These are phyloP conservation scores for Trissolcus brochymenae DNA, from an alignment of 2,888 invertebrate genomes.

Conservation along the genomic window DNA sequence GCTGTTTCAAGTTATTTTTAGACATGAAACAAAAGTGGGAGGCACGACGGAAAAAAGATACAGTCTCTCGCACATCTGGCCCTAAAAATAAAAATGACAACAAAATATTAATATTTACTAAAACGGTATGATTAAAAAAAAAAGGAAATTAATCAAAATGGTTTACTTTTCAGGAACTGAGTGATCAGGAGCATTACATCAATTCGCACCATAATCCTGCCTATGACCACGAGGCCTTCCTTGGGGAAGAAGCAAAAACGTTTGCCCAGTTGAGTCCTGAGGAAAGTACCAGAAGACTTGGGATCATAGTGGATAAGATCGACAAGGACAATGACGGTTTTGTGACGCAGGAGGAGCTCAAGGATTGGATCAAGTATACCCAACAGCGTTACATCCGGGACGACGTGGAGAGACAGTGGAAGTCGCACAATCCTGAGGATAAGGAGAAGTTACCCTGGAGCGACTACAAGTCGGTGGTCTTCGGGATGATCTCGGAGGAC, in stretches of 20 bases:
- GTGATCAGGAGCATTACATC: constrained; percentile 87
- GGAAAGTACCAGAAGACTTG: constrained; percentile 93
- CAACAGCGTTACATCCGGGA: constrained; percentile 94
- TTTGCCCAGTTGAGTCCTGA: constrained; percentile 97
- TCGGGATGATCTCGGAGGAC: constrained; percentile 91
- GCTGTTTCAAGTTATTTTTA: constrained; percentile 25
- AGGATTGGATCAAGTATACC: constrained; percentile 97
- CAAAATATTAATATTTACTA: too few relatives aligned
- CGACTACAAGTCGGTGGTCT: constrained; percentile 87
- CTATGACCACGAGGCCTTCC: constrained; percentile 97
- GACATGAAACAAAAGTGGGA: constrained; percentile 4
- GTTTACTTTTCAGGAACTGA: constrained; percentile 79
- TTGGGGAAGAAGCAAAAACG: constrained; percentile 95
- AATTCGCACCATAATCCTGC: constrained; percentile 90
- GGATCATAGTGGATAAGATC: constrained; percentile 94
- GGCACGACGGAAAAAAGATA: not conserved
- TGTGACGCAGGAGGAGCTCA: constrained; percentile 90
- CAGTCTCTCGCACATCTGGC: too few relatives aligned
- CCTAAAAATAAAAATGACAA: too few relatives aligned
- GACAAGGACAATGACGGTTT: constrained; percentile 90
- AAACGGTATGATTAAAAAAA: too few relatives aligned
- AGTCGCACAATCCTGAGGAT: constrained; percentile 88
- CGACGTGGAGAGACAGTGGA: constrained; percentile 96
- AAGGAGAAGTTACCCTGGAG: constrained; percentile 89
- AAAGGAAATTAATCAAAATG: too few relatives aligned